Conservation (phyloP, 2,113 vertebrate species). For the Indri indri region DNA sequence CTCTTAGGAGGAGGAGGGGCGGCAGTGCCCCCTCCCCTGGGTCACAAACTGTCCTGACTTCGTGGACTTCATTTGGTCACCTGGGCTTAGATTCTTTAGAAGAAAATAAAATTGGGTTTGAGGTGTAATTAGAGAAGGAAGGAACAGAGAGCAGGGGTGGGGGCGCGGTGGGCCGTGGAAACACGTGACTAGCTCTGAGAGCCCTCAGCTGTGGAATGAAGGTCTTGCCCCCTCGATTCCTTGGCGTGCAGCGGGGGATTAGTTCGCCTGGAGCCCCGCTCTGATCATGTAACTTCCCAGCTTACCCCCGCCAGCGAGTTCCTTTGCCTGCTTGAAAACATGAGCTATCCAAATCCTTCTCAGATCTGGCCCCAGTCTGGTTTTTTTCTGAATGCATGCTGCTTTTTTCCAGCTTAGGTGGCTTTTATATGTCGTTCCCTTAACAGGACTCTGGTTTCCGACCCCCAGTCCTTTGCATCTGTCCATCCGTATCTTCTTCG, state of each 20-base stretch:
- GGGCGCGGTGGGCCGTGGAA: accelerated
- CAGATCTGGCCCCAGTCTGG: not conserved
- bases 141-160: not conserved
- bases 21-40: accelerated
- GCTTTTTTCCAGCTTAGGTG: not conserved
- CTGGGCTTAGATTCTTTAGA: slow-evolving; percentile 26
- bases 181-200: not conserved
- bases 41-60: not conserved
- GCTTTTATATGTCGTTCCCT: not conserved
- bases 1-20: not conserved
- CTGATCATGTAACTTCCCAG: not conserved
- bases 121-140: not conserved
- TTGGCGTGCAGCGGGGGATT: not conserved
- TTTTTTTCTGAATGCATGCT: not conserved
- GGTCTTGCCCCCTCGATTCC: not conserved
- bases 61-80: not conserved
- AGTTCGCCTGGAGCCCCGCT: not conserved
- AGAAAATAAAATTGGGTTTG: not conserved
- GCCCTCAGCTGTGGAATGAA: not conserved
- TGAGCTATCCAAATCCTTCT: not conserved
- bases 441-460: not conserved
- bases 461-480: not conserved
- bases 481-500: not conserved
- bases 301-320: not conserved
- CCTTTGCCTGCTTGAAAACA: not conserved